Conservation (phyloP, 2,797 vertebrate species). For the Crax fasciolata region DNA sequence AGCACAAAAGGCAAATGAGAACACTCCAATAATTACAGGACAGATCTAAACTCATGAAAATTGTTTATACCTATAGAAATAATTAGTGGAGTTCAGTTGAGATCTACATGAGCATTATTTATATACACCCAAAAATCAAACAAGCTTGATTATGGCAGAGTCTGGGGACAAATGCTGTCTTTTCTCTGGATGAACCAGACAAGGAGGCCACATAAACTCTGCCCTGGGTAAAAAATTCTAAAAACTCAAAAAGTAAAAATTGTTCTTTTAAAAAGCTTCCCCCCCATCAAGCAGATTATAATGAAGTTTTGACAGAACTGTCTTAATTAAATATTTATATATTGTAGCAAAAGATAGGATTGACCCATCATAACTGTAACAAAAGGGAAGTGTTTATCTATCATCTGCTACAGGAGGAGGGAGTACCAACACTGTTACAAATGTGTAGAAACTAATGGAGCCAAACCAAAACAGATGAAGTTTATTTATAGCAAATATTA, state of each 20-base stretch:
- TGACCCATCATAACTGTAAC: background rate
- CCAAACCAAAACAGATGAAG: conserved; percentile 37
- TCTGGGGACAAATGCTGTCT: background rate
- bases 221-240: background rate
- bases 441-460: background rate
- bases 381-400: background rate
- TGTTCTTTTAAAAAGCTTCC: background rate
- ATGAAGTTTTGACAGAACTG: background rate
- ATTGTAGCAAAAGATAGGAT: background rate
- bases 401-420: conserved; percentile 11
- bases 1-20: background rate
- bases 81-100: background rate
- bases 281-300: background rate
- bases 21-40: background rate
- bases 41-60: background rate
- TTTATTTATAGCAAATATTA: conserved; percentile 48
- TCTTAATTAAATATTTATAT: background rate
- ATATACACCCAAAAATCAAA: background rate
- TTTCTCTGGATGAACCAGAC: background rate
- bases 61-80: background rate
- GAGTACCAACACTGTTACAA: conserved; percentile 1
- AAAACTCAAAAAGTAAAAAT: background rate
- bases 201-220: background rate
- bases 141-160: background rate
- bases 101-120: background rate